These are phyloP conservation scores for Phalanger gymnotis DNA, from an alignment of 2,797 vertebrate species.

Conservation along the genomic window DNA sequence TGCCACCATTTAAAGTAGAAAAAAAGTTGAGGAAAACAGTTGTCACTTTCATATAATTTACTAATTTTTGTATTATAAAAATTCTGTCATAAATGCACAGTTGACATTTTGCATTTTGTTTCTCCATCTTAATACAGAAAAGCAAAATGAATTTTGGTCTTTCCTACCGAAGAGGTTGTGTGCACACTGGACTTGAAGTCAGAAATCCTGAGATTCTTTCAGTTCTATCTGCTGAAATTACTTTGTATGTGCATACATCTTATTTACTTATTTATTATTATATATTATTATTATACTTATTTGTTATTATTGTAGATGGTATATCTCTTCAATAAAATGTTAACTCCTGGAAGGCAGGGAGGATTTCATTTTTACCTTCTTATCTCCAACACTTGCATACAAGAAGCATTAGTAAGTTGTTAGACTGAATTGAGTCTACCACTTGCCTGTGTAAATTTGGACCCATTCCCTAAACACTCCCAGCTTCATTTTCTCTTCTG, in stretches of 20 bases:
- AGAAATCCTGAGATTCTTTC: not conserved
- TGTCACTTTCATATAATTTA: not conserved
- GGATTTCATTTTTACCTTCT: not conserved
- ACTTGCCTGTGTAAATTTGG: not conserved
- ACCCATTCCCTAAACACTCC: not conserved
- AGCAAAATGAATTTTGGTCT: constrained; percentile 22
- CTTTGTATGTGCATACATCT: not conserved
- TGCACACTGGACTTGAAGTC: not conserved
- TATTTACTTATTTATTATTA: not conserved
- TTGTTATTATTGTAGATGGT: not conserved
- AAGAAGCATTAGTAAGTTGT: not conserved
- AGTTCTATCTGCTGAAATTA: not conserved
- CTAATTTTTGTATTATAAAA: not conserved
- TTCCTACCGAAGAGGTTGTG: not conserved
- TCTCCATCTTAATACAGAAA: not conserved
- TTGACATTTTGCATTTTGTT: not conserved
- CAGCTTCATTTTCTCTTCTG: not conserved
- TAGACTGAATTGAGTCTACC: not conserved
- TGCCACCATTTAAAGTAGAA: constrained; percentile 27
- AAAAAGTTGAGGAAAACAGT: not conserved
- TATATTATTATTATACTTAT: not conserved
- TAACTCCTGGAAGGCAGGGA: not conserved
- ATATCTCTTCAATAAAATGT: not conserved
- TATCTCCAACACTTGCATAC: not conserved
- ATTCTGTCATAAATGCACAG: constrained; percentile 20